A percentile compares a stretch with the other conserved stretches of the same genome.
Evolutionary conservation across 2,888 invertebrate species (phyloP).

Genomic region (Athalia cordata): DNA sequence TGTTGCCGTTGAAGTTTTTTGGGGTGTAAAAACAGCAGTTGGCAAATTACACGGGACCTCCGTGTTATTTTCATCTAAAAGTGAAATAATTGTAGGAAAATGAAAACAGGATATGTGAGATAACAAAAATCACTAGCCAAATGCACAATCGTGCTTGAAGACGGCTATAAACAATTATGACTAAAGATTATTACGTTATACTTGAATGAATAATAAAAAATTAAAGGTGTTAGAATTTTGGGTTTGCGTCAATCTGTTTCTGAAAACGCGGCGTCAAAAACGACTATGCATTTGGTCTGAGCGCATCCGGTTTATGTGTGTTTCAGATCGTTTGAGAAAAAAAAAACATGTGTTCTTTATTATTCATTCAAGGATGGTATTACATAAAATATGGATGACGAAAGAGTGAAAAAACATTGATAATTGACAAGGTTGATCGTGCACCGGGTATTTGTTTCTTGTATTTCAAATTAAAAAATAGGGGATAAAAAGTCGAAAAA

Average conservation of each 20-base stretch:
- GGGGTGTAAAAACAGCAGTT: background rate
- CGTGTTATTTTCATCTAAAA: too few species aligned
- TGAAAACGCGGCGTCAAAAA: constrained; percentile 60
- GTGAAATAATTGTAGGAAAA: background rate
- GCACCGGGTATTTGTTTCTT: background rate
- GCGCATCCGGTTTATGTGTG: constrained; percentile 47
- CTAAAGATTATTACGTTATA: background rate
- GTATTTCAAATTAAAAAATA: constrained; percentile 5
- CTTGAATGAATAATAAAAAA: constrained; percentile 70
- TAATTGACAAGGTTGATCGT: background rate
- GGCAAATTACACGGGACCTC: too few species aligned
- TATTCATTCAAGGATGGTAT: constrained; percentile 70
- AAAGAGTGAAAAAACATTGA: constrained; percentile 2
- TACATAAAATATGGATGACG: constrained; percentile 19
- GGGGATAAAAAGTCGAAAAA: constrained; percentile 1
- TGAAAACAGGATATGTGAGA: background rate
- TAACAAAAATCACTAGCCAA: constrained; percentile 54
- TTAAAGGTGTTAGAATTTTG: constrained; percentile 4
- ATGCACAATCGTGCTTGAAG: constrained; percentile 68
- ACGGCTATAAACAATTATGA: constrained; percentile 46
- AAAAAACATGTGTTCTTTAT: constrained; percentile 63
- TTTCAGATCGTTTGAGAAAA: constrained; percentile 49
- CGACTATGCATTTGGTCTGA: constrained; percentile 68
- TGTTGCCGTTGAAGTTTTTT: constrained; percentile 31
- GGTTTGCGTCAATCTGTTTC: constrained; percentile 29